Evolutionary conservation across 2,888 invertebrate species (phyloP), one percentile per base, ranked within the genome.

Genomic region (Noctua pronuba): DNA sequence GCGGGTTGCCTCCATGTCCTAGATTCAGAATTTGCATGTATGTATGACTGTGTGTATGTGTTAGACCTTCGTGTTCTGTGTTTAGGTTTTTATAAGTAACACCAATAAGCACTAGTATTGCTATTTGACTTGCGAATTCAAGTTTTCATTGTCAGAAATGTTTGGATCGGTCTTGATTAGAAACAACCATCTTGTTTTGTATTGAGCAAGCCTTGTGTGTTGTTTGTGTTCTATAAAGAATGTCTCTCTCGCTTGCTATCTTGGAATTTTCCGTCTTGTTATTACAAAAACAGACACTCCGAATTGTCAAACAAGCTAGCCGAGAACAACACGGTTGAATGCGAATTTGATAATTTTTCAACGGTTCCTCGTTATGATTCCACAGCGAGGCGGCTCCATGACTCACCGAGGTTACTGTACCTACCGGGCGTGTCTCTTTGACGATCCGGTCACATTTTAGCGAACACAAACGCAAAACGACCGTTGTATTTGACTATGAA

Each of bases 321-420:
- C 71, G 65, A 65, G 65, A 41, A 41, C 78, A 74, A 65, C 62
- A 58, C 77, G 64, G 58, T 77, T 74, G 89, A 89, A 89, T 91
- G 90, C 82, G 88, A 91, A 91, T 91, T 89, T 83, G 89, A 88
- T 90, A 85, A 86, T 89, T 91, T 88, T 90, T 91, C 90, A 92
- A 93, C 92, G 91, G 91, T 91, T 91, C 88, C 88, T 88, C 85
- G 88, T 90, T 94, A 92, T 90, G 92, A 90, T 90, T 90, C 89
- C 87, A 87, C 88, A 86, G 88, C 89, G 89, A 82, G 88, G 81
- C 82, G 64, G 75, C 70, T 75, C 70, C 62, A 86, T 95, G 95
- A 96, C 88, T 96, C 95, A 95, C 89, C 89, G 93, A 92, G 94
- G 94, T 94, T 93, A 93, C 90, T 91, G 93, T 88, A 91, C 94